Evolutionary conservation across 2,888 invertebrate species (phyloP), one percentile per base, ranked within the genome.

Genomic region (Cylloceria caligata): DNA sequence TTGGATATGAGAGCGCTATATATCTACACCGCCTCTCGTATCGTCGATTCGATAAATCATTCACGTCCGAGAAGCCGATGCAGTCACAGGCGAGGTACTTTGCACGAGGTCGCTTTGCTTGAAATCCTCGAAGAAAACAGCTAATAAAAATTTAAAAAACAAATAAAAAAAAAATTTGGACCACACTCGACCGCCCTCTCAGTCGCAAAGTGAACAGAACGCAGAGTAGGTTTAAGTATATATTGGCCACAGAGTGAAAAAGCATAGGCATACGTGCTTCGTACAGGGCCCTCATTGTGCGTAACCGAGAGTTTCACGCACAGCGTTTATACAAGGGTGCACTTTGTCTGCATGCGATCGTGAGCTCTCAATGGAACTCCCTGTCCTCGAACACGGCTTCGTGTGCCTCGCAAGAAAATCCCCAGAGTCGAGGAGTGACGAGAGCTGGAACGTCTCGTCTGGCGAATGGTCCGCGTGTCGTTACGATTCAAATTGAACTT

Each of bases 21-120:
- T 64, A 27, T 34, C 57, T 74, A 47, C n/a, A 13, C n/a, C 5
- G 55, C 55, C 55, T 13, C 69, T 45, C 16, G 42, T 77, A 74
- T 78, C 69, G 62, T 52, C 39, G 73, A 69, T 74, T 64, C 73
- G 77, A 81, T 81, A 81, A 81, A 78, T 82, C 78, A 78, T 74
- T 78, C 65, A 39, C 21, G 57, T 60, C 62, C 45, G 52, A 55
- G 52, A 67, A 34, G 55, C 2, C 52, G 68, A 21, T 62, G 36
- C 42, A 34, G 55, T 52, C 62, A 52, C 5, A 74, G 42, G 36
- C 34, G 67, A 65, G 65, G 67, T 65, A 62, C 49, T 75, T 68
- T 65, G 64, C 73, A 68, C 71, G 62, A 74, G 68, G 72, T 68
- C 71, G 16, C 27, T 24, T 65, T 47, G 64, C 69, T 71, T 52